Evolutionary conservation across 2,888 invertebrate species (phyloP).

Genomic region (Perizoma flavofasciatum): DNA sequence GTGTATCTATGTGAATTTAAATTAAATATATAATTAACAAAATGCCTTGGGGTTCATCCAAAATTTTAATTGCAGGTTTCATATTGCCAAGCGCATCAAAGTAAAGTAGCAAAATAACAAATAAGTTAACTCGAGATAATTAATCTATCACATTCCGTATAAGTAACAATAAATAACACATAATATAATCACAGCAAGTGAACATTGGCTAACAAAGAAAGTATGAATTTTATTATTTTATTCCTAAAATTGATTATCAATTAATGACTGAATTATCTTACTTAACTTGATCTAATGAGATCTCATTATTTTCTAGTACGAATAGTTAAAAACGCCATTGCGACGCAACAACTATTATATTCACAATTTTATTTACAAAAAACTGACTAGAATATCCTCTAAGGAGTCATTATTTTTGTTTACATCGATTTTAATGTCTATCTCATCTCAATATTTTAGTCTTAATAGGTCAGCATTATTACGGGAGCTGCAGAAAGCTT

Average conservation of each 20-base stretch:
- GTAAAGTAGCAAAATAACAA: constrained; percentile 70
- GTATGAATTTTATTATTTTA: constrained; percentile 57
- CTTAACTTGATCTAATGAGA: constrained; percentile 80
- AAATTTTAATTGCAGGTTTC: constrained; percentile 57
- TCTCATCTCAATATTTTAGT: constrained; percentile 66
- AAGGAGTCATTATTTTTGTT: constrained; percentile 70
- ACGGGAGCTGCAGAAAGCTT: constrained; percentile 70
- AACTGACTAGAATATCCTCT: constrained; percentile 80
- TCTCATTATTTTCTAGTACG: constrained; percentile 78
- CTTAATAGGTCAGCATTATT: constrained; percentile 63
- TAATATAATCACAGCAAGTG: constrained; percentile 83
- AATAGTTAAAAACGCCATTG: constrained; percentile 70
- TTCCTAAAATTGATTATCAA: constrained; percentile 79
- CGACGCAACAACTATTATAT: constrained; percentile 78
- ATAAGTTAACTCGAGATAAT: constrained; percentile 64
- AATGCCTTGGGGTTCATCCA: constrained; percentile 50
- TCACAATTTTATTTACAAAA: constrained; percentile 80
- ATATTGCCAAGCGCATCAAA: constrained; percentile 59
- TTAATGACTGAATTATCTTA: constrained; percentile 83
- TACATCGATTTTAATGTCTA: constrained; percentile 61
- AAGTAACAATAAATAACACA: constrained; percentile 81
- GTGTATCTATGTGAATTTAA: constrained; percentile 58
- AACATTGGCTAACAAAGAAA: constrained; percentile 83
- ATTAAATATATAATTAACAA: constrained; percentile 47
- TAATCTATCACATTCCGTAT: constrained; percentile 78